These are phyloP conservation scores for Acyrthosiphon pisum DNA, from an alignment of 1,140 invertebrate genomes.

Conservation along the genomic window DNA sequence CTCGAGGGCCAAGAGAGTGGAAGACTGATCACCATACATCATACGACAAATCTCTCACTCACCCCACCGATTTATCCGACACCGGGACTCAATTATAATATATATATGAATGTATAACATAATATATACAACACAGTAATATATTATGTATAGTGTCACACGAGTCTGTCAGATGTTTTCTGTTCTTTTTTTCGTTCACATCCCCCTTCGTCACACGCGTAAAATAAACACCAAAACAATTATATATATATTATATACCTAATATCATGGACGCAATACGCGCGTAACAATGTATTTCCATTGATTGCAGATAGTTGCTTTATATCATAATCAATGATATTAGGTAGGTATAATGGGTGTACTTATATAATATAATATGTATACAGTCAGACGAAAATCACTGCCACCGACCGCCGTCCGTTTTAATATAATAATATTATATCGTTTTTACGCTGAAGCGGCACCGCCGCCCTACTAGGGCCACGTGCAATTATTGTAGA, in stretches of 20 bases:
- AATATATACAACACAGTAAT: not conserved
- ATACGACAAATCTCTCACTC: not conserved
- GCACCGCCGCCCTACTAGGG: not conserved
- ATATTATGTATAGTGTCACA: not conserved
- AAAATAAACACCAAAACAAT: conserved; percentile 17
- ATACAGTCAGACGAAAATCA: not conserved
- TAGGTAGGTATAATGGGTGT: not conserved
- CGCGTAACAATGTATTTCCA: not conserved
- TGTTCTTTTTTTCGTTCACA: not conserved
- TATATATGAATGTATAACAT: not conserved
- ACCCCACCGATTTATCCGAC: not conserved
- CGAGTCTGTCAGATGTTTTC: not conserved
- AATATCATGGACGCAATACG: not conserved
- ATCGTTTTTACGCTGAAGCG: not conserved
- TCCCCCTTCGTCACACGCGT: not conserved
- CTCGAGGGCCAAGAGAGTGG: not conserved
- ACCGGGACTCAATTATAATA: not conserved
- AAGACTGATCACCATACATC: not conserved
- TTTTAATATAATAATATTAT: not conserved
- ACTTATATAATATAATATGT: not conserved
- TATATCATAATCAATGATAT: not conserved
- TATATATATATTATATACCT: not conserved
- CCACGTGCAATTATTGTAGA: not conserved
- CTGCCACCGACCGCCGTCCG: not conserved
- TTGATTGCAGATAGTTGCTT: not conserved